Evolutionary conservation across 1,140 invertebrate species (phyloP), one percentile per base, ranked within the genome.

Genomic region (Neelides sp.): DNA sequence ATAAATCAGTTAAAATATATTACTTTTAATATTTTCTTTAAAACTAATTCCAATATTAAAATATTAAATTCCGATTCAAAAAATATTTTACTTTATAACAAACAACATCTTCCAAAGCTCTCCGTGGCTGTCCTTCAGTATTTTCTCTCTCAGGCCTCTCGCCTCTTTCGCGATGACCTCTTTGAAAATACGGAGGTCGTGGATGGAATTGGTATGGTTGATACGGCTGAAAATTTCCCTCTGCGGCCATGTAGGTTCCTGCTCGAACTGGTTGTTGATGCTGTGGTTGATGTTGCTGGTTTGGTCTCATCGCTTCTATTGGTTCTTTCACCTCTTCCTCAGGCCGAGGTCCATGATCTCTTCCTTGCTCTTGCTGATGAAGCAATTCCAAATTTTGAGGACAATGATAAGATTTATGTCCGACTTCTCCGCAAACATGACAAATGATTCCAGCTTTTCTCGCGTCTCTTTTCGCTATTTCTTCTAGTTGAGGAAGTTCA

Each of bases 351-450:
- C n/a, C n/a, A n/a, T n/a, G n/a, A 27, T 39, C 23, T 28, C 36
- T 13, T 4, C 34, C 45, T 4, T 7, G 15, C 32, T n/a, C 35
- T 7, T 42, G 10, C 39, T 19, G 12, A 8, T 32, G 28, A 13
- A 70, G 67, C n/a, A n/a, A n/a, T 51, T 78, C 77, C 24, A 82
- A 76, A 71, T 89, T 82, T 69, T 91, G 89, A 58, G 80, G 79
- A 67, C 93, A 98, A 60, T 84, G 79, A 35, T 86, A 80, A 1
- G 89, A 89, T 73, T 96, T 97, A 66, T 97, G 93, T 0, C 92
- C 93, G 41, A 81, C 75, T 72, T 97, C 91, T n/a, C 85, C 85
- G 68, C 93, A 98, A 64, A 85, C 89, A 66, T 97, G 92, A 67
- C 94, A 97, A 7, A 82, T 81, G 26, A 88, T 80, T 41, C 83